Evolutionary conservation across 2,888 invertebrate species (phyloP).

Genomic region (Euphydryas editha): DNA sequence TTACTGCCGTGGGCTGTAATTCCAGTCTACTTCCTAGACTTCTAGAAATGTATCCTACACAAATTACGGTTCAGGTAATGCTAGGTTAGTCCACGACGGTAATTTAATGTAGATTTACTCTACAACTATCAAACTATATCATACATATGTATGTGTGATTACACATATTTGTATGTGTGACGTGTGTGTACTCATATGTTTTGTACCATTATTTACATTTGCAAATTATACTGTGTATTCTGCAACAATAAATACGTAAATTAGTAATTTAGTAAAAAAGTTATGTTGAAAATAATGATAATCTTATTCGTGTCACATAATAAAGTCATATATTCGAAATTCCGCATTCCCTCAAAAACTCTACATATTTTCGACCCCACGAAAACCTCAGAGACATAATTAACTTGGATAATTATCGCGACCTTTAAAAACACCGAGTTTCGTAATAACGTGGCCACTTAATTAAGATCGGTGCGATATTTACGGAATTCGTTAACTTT

Average conservation of each 20-base stretch:
- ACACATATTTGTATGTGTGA: not conserved
- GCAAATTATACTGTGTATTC: too few relatives aligned
- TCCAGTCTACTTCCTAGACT: constrained; percentile 23
- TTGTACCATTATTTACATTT: too few relatives aligned
- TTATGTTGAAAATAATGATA: not conserved
- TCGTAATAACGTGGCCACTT: constrained; percentile 52
- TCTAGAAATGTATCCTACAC: constrained; percentile 9
- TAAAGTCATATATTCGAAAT: constrained; percentile 22
- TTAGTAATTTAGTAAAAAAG: too few relatives aligned
- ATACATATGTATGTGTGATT: not conserved
- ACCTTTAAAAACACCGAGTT: constrained; percentile 39
- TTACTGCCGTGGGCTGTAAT: constrained; percentile 40
- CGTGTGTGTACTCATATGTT: too few relatives aligned
- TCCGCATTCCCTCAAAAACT: not conserved
- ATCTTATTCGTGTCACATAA: constrained; percentile 7
- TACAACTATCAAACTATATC: not conserved
- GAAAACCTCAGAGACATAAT: constrained; percentile 22
- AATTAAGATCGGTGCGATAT: constrained; percentile 55
- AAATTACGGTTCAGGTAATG: constrained; percentile 7
- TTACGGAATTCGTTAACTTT: constrained; percentile 32
- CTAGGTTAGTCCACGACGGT: not conserved
- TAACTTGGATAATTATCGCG: constrained; percentile 37
- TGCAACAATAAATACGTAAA: too few relatives aligned
- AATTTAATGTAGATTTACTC: not conserved
- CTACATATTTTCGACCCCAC: constrained; percentile 12